These are phyloP conservation scores for Muschampia plurimacula DNA, from an alignment of 2,888 invertebrate genomes.

Conservation along the genomic window DNA sequence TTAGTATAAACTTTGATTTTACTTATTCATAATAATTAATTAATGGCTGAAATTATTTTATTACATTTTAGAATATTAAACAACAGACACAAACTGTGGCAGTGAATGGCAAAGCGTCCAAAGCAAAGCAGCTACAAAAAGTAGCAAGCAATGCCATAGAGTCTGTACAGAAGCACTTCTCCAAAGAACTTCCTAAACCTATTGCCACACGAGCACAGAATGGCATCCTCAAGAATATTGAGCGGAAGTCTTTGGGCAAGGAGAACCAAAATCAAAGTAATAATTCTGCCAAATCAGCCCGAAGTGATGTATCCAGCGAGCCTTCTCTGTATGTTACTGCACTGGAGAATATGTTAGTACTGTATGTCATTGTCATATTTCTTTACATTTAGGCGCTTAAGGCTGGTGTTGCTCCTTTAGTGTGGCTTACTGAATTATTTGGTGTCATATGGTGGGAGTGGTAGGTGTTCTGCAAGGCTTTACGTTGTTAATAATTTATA, in stretches of 20 bases:
- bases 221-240: conserved; percentile 78
- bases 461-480: too few species aligned
- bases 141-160: conserved; percentile 73
- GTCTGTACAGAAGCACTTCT: conserved; percentile 73
- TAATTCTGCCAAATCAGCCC: conserved; percentile 72
- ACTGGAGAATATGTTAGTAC: conserved; percentile 89
- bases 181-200: conserved; percentile 69
- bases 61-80: conserved; percentile 71
- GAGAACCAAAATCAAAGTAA: conserved; percentile 71
- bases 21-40: too few species aligned
- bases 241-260: conserved; percentile 59
- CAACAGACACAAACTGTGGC: conserved; percentile 53
- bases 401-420: background rate
- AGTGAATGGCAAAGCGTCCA: conserved; percentile 73
- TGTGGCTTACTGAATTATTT: background rate
- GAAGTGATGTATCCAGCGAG: conserved; percentile 90
- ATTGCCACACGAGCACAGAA: conserved; percentile 68
- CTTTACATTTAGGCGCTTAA: background rate
- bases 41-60: background rate
- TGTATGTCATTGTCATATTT: conserved; percentile 6
- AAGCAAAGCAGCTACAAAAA: conserved; percentile 72
- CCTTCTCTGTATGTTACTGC: conserved; percentile 92
- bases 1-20: too few species aligned
- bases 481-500: too few species aligned
- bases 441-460: background rate